phyloP scores from a whole-genome alignment of 2,888 invertebrate species.

The Tubiluchus corallicola region DNA sequence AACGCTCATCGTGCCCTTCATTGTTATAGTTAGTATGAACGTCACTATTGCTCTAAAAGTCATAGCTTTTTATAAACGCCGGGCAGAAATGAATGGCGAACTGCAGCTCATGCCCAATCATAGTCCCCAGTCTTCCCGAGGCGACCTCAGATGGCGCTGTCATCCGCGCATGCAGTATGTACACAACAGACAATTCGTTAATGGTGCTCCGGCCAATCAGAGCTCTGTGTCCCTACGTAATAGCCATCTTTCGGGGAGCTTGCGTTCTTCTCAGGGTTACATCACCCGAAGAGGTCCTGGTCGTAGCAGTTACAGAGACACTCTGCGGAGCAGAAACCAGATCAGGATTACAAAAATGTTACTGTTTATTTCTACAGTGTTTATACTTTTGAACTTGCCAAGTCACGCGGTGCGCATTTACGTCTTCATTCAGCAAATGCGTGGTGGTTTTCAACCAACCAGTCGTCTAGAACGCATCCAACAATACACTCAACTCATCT shows the following conservation, averaged over 20 bases:
- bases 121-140: too few relatives aligned
- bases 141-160: too few relatives aligned
- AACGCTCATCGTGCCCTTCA: conserved; percentile 19
- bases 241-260: too few relatives aligned
- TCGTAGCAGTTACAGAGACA: background rate
- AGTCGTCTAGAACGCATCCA: conserved; percentile 17
- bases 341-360: conserved; percentile 18
- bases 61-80: conserved; percentile 14
- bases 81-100: conserved; percentile 10
- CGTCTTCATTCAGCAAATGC: conserved; percentile 16
- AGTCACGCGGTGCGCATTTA: conserved; percentile 21
- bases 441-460: conserved; percentile 15
- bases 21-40: conserved; percentile 19
- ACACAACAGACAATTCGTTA: too few relatives aligned
- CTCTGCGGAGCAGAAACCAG: conserved; percentile 10
- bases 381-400: conserved; percentile 20
- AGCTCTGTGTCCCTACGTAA: too few relatives aligned
- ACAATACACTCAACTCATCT: conserved; percentile 18
- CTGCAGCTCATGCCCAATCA: too few relatives aligned
- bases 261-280: too few relatives aligned
- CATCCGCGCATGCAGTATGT: too few relatives aligned
- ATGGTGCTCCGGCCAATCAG: too few relatives aligned
- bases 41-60: conserved; percentile 17
- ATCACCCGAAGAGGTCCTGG: too few relatives aligned
- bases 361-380: conserved; percentile 18